Base-by-base conservation (phyloP, 1,140 invertebrate genomes). In the Lamellibrachia luymesi region DNA sequence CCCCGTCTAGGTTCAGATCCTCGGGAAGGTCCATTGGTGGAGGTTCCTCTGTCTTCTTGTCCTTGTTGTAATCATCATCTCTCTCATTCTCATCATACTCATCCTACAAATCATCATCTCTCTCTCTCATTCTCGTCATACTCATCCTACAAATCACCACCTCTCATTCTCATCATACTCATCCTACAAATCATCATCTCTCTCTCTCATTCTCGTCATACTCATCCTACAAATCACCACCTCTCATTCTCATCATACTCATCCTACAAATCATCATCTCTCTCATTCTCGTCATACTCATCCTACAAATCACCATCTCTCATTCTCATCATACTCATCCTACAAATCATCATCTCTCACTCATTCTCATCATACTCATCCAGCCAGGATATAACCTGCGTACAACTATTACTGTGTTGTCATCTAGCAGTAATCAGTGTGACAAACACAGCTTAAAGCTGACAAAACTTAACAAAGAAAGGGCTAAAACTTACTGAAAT, bases 21-120 rank as follows among this genome's bases (percentile, higher is more conserved):
- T 99, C 98, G 7, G 98, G 98, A 93, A 99, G 95, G 95, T 99
- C 98, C 95, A 99, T 97, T 38, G 97, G 97, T 96, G 99, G 98
- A 7, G 98, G 97, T 50, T 95, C 94, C 93, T 96, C 94, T 52
- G 95, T 92, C 50, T 95, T 92, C 92, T 95, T 93, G 8, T 95
- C 94, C 27, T 96, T 94, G 51, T 98, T 98, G 95, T 98, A 98
- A 95, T 98, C 98, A 49, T 98, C 98, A 97, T 99, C 98, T 0
- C 97, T 96, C 96, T 98, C 98, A 95, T 98, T 97, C 95, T 98
- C 98, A 95, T 98, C 97, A 94, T 97, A 92, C 50, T 93, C 90
- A 1, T 51, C n/a, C 93, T 93, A 51, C 25, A 93, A 92, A 92
- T 92, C 90, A 91, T 2, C 90, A 8, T 2, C 6, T 6, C 38